Percentiles rank a stretch among this genome's conserved stretches.
Conservation (phyloP, 2,113 vertebrate species). For the Clarias magur region DNA sequence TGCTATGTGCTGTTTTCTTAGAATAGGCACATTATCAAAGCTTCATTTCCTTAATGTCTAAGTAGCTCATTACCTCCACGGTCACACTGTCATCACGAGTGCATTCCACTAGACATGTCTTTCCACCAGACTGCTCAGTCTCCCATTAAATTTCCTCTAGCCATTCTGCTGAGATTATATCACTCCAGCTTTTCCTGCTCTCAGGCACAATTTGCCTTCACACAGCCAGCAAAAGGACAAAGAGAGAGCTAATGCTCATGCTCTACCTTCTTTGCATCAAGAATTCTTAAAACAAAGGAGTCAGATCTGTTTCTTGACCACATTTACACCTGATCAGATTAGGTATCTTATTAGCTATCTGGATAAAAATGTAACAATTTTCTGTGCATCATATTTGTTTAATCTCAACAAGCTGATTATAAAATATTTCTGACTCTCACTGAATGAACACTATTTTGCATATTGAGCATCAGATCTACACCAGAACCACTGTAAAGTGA, state of each 20-base stretch:
- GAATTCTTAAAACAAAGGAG: neutral
- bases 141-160: constrained; percentile 54
- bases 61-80: constrained; percentile 52
- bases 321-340: neutral
- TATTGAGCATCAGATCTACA: neutral
- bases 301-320: neutral
- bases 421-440: too few species aligned
- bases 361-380: neutral
- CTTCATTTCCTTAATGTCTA: constrained; percentile 56
- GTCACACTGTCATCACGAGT: constrained; percentile 48
- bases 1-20: constrained; percentile 33
- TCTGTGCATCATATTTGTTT: neutral
- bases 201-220: constrained; percentile 22
- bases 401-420: neutral
- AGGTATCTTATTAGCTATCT: neutral
- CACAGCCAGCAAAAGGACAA: constrained; percentile 1
- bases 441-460: neutral
- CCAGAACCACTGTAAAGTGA: neutral
- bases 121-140: constrained; percentile 40
- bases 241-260: neutral
- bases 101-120: constrained; percentile 46
- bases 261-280: neutral
- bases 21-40: constrained; percentile 52
- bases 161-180: constrained; percentile 53
- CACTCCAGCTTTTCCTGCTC: constrained; percentile 22